A percentile compares a stretch with the other conserved stretches of the same genome.
Conservation (phyloP, 2,888 invertebrate genomes). For the Ormyrus thymus region DNA sequence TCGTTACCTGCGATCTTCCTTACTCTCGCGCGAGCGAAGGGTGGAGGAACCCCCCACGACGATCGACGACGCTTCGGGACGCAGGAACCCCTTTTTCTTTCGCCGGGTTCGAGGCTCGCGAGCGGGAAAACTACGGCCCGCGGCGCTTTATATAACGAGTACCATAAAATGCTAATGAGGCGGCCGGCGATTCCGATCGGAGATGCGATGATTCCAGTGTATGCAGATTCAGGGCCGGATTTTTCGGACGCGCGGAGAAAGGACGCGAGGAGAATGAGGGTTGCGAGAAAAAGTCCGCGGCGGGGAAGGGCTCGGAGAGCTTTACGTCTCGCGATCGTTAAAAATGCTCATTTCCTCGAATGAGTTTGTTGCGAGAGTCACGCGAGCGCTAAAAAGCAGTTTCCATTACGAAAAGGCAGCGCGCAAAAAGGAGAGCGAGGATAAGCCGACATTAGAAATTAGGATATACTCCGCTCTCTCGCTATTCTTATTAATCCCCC, state of each 20-base stretch:
- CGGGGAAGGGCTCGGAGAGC: background rate
- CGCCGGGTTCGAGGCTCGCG: background rate
- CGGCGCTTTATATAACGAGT: constrained; percentile 26
- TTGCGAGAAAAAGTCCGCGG: constrained; percentile 2
- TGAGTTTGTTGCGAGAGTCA: no score
- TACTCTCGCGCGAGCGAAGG: background rate
- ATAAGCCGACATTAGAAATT: no score
- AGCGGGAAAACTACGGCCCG: no score
- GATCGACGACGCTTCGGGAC: no score
- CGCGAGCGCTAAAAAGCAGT: no score
- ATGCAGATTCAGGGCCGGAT: constrained; percentile 19
- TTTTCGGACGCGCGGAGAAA: constrained; percentile 13
- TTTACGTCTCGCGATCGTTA: background rate
- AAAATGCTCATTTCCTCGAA: no score
- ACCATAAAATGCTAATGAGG: constrained; percentile 50
- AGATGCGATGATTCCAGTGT: constrained; percentile 26
- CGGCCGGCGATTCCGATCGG: constrained; percentile 44
- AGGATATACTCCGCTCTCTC: no score
- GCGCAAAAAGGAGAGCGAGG: no score
- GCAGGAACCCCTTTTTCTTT: no score
- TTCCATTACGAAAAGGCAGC: no score
- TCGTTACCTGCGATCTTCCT: no score
- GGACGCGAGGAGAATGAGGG: background rate
- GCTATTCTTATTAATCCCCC: no score
- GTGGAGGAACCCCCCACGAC: background rate